These are phyloP conservation scores for Colaptes auratus DNA, from an alignment of 2,113 vertebrate genomes.

Conservation along the genomic window DNA sequence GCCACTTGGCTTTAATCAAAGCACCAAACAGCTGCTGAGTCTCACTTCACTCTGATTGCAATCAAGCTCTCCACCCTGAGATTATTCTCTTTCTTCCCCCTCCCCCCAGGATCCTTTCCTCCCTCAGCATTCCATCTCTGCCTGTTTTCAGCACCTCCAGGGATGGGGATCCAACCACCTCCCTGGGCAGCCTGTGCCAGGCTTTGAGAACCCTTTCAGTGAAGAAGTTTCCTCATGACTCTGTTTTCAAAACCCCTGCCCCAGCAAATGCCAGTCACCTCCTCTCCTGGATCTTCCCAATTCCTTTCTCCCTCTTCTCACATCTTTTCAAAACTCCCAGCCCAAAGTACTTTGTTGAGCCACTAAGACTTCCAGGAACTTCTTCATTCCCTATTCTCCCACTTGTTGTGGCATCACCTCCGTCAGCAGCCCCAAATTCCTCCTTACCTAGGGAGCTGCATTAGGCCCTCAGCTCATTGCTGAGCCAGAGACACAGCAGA, in stretches of 20 bases:
- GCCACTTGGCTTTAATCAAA: neutral
- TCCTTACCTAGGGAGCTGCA: neutral
- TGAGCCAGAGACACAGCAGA: neutral
- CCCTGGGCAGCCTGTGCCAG: too few species aligned
- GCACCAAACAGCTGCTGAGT: neutral
- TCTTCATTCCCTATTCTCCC: neutral
- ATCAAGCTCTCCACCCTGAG: neutral
- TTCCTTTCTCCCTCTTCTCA: neutral
- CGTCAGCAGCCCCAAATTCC: neutral
- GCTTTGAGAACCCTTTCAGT: too few species aligned
- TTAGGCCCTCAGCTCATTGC: neutral
- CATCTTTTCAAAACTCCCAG: neutral
- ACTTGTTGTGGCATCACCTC: neutral
- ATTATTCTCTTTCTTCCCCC: neutral
- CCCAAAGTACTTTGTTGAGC: neutral
- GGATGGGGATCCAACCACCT: too few species aligned
- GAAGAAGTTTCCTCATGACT: too few species aligned
- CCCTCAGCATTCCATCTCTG: too few species aligned
- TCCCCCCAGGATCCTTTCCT: too few species aligned
- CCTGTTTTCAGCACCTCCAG: too few species aligned
- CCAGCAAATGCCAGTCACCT: neutral
- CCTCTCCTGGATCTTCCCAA: accelerated
- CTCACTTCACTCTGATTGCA: neutral
- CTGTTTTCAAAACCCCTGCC: neutral
- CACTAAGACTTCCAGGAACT: neutral